Evolutionary conservation across 2,888 invertebrate genomes (phyloP).

Genomic region (Drosophila imparisetae): DNA sequence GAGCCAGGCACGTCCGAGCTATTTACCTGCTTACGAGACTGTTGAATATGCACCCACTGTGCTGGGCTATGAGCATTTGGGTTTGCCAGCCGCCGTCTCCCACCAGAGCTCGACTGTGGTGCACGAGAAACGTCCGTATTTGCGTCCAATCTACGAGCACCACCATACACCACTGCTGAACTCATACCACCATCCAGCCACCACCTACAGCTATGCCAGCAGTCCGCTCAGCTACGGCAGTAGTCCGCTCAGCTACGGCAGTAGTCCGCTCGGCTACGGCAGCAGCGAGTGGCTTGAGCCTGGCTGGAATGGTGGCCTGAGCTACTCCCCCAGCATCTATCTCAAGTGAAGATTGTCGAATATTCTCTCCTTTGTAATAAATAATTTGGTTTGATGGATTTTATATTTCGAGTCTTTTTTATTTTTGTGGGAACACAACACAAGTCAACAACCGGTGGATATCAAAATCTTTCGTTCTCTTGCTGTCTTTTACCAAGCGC

Average conservation of each 20-base stretch:
- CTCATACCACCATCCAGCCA: conserved; percentile 50
- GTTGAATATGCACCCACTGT: conserved; percentile 79
- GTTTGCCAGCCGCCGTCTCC: conserved; percentile 80
- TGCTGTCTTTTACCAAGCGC: conserved; percentile 66
- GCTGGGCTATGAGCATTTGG: conserved; percentile 76
- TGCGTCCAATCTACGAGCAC: conserved; percentile 79
- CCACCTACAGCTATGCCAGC: conserved; percentile 54
- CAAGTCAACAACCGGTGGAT: conserved; percentile 62
- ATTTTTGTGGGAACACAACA: conserved; percentile 31
- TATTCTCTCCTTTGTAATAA: not conserved
- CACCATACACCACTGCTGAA: conserved; percentile 68
- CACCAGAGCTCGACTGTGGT: conserved; percentile 84
- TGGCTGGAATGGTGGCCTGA: conserved; percentile 57
- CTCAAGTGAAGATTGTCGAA: conserved; percentile 42
- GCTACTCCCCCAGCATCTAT: conserved; percentile 63
- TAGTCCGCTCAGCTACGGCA: conserved; percentile 54
- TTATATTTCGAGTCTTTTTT: conserved; percentile 23
- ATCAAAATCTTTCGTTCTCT: conserved; percentile 75
- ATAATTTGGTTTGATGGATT: conserved; percentile 11
- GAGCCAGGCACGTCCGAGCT: conserved; percentile 72
- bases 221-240: conserved; percentile 55
- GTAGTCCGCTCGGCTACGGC: conserved; percentile 54
- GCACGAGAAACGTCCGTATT: conserved; percentile 83
- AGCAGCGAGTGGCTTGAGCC: conserved; percentile 62
- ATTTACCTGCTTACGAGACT: conserved; percentile 71